These are phyloP conservation scores for Dallia pectoralis DNA, from an alignment of 2,797 vertebrate genomes.

Conservation along the genomic window DNA sequence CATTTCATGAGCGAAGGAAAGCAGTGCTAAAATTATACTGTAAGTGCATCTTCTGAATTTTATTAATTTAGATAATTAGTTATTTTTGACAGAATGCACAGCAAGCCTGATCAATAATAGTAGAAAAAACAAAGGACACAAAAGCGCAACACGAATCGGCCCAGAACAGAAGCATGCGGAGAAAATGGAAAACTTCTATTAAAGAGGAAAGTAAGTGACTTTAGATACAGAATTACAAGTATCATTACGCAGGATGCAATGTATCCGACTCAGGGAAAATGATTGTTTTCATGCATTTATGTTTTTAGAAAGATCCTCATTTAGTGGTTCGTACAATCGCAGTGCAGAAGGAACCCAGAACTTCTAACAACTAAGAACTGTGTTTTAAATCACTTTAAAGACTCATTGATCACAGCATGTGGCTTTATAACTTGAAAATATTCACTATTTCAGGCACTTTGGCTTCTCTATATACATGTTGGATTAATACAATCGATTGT, in stretches of 20 bases:
- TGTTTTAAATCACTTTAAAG: neutral
- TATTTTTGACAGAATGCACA: neutral
- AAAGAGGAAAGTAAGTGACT: constrained; percentile 1
- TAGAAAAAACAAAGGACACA: neutral
- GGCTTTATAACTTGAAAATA: no score
- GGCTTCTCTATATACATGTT: neutral
- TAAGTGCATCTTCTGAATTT: constrained; percentile 44
- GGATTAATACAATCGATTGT: neutral
- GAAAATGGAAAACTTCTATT: neutral
- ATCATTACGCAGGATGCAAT: neutral
- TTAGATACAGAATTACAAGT: neutral
- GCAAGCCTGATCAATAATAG: neutral
- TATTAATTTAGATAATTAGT: neutral
- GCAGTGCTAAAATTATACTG: constrained; percentile 22
- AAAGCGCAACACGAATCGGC: neutral
- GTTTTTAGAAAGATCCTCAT: neutral
- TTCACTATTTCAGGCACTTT: neutral
- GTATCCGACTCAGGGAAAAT: neutral
- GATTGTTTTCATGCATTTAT: neutral
- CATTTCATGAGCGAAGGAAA: constrained; percentile 38
- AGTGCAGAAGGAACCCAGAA: neutral
- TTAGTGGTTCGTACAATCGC: neutral
- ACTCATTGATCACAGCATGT: neutral
- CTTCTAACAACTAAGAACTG: neutral
- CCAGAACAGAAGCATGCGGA: neutral